Conservation (phyloP, 2,113 vertebrate genomes). For the Mola mola region DNA sequence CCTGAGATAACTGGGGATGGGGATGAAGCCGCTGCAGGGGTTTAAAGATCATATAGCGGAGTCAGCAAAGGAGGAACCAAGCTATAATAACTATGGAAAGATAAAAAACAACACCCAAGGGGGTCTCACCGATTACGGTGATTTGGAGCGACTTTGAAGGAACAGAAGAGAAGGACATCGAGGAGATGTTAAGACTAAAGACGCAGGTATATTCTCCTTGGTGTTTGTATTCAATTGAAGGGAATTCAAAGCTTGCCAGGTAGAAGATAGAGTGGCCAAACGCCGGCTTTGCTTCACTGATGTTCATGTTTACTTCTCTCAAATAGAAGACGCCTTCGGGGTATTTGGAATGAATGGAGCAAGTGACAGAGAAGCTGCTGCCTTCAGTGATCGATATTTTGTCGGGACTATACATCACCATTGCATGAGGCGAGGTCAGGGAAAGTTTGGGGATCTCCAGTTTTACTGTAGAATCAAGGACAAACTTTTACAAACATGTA, state of each 20-base stretch:
- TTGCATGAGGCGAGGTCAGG: slow-evolving; percentile 53
- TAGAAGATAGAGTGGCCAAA: slow-evolving; percentile 56
- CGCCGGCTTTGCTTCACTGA: neutral
- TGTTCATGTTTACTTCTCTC: slow-evolving; percentile 20
- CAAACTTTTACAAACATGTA: neutral
- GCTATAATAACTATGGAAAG: neutral
- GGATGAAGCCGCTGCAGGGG: slow-evolving; percentile 37
- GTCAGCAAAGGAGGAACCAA: neutral
- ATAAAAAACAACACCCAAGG: neutral
- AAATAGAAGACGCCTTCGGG: slow-evolving; percentile 61
- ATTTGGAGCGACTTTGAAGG: slow-evolving; percentile 64
- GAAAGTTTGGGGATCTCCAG: slow-evolving; percentile 67
- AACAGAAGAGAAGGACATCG: slow-evolving; percentile 32
- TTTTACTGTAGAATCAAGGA: slow-evolving; percentile 48
- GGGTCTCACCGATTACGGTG: slow-evolving; percentile 53
- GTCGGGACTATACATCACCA: slow-evolving; percentile 66
- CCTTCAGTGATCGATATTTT: slow-evolving; percentile 53
- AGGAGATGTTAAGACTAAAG: slow-evolving; percentile 64
- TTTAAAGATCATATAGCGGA: neutral
- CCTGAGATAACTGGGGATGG: slow-evolving; percentile 32
- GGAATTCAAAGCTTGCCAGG: slow-evolving; percentile 65
- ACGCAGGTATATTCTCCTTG: slow-evolving; percentile 63
- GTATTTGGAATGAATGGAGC: slow-evolving; percentile 57
- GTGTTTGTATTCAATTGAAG: slow-evolving; percentile 28
- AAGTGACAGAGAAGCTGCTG: slow-evolving; percentile 62